These are phyloP conservation scores for Esperia sulphurella DNA, from an alignment of 2,888 invertebrate species.

Conservation along the genomic window DNA sequence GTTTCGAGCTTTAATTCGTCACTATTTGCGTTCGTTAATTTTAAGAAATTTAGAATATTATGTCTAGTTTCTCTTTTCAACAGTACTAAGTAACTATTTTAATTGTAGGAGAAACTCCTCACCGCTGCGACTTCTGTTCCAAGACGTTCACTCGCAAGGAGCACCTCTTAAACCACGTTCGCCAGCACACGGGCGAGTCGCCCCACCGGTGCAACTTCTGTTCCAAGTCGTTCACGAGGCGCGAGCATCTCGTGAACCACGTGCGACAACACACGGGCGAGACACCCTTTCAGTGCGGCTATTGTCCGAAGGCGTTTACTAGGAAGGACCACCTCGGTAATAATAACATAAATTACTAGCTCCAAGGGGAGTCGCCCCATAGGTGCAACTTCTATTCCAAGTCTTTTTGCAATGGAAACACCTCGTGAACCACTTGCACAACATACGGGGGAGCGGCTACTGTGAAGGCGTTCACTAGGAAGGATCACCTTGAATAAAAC, in stretches of 20 bases:
- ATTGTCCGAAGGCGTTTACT: conserved; percentile 92
- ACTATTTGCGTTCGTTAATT: no score
- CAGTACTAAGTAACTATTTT: not conserved
- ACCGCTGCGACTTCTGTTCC: conserved; percentile 88
- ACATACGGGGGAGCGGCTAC: no score
- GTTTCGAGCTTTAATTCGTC: no score
- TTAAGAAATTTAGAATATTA: no score
- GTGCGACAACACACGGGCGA: conserved; percentile 89
- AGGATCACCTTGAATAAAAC: conserved; percentile 87
- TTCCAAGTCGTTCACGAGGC: conserved; percentile 91
- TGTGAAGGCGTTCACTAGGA: conserved; percentile 88
- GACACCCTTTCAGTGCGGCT: conserved; percentile 88
- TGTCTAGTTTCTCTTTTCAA: no score
- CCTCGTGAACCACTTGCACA: no score
- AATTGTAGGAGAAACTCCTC: conserved; percentile 83
- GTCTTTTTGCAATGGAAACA: no score
- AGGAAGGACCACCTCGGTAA: conserved; percentile 87
- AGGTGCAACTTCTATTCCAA: conserved; percentile 89
- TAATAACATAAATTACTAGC: no score
- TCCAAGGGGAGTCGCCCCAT: conserved; percentile 87
- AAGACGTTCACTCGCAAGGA: conserved; percentile 89
- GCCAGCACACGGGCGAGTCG: conserved; percentile 89
- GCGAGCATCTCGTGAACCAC: conserved; percentile 92
- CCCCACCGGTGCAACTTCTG: conserved; percentile 92
- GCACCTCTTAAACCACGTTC: conserved; percentile 87